Conservation (phyloP, 1,140 invertebrate genomes). For the Sarcophaga peregrina region DNA sequence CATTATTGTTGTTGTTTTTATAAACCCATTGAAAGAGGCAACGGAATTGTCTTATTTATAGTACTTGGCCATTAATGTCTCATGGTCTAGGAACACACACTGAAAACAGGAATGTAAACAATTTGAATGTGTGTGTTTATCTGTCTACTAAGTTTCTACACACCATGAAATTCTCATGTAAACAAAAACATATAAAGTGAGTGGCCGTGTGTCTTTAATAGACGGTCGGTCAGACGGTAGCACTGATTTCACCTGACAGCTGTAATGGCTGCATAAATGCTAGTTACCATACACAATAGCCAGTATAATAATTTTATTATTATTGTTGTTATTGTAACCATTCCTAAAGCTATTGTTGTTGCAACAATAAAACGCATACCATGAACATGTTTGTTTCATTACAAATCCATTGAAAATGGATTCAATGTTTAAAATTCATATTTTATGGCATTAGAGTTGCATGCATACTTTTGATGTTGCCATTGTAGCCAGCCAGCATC, state of each 20-base stretch:
- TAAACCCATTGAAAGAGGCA: no score
- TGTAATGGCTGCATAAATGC: constrained; percentile 56
- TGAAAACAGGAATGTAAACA: no score
- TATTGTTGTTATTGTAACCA: constrained; percentile 11
- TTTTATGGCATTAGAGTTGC: background rate
- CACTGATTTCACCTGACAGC: constrained; percentile 52
- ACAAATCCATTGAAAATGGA: background rate
- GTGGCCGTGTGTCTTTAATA: background rate
- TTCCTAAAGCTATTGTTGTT: no score
- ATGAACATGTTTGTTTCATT: background rate
- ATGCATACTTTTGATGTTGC: background rate
- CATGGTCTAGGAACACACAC: no score
- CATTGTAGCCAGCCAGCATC: constrained; percentile 1
- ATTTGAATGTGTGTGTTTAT: no score
- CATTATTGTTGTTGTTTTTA: no score
- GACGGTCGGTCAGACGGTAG: background rate
- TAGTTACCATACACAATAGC: constrained; percentile 50
- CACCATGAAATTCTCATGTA: background rate
- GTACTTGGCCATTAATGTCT: no score
- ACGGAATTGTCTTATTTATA: no score
- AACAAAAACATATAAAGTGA: background rate
- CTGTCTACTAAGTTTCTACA: background rate
- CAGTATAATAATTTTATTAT: constrained; percentile 45
- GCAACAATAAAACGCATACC: no score
- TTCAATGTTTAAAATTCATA: background rate